Base-by-base conservation (phyloP, 2,888 invertebrate species). In the Andricus curvator region DNA sequence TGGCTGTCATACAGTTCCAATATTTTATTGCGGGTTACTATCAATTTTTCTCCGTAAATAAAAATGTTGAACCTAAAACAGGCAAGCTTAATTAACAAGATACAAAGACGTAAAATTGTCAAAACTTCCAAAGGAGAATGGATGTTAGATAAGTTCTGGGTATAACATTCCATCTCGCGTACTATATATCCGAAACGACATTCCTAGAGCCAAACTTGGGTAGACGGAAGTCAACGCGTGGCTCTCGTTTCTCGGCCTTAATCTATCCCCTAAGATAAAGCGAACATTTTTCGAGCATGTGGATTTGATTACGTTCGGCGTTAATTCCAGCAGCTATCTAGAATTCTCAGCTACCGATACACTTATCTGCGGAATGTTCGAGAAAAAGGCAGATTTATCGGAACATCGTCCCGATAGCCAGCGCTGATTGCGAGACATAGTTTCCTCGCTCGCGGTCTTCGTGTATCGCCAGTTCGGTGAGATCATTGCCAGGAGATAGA, bases 281-380 rank as follows among this genome's bases (percentile, higher is more conserved):
- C 25, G 17, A 6, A 44, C 25, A 48, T 70, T 70, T 29, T 70
- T 48, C 25, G 9, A 70, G 48, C 17, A 25, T n/a, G 25, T 48
- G 70, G 29, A 70, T 70, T 70, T 70, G 70, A 70, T 70, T 48
- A 70, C 17, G 11, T 70, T 70, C 48, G 25, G 70, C 48, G 70
- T 70, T 70, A 70, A 70, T 70, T 70, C 70, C 70, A 70, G 70
- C 48, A 70, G 70, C 70, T 70, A 70, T 70, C 70, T 70, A 25
- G 22, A 20, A 48, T 48, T 48, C 70, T 48, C 70, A 70, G 70
- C 70, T 70, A 70, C 48, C 70, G 70, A 70, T 70, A 70, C 70
- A 70, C 48, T 70, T 70, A 70, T 70, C 70, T 70, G 13, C 13
- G 70, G 70, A 70, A 70, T 70, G 70, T 70, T 25, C 22, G 25